Percentiles rank a stretch among this genome's conserved stretches.
phyloP scores from a whole-genome alignment of 2,113 vertebrate species.

The Columbina picui region DNA sequence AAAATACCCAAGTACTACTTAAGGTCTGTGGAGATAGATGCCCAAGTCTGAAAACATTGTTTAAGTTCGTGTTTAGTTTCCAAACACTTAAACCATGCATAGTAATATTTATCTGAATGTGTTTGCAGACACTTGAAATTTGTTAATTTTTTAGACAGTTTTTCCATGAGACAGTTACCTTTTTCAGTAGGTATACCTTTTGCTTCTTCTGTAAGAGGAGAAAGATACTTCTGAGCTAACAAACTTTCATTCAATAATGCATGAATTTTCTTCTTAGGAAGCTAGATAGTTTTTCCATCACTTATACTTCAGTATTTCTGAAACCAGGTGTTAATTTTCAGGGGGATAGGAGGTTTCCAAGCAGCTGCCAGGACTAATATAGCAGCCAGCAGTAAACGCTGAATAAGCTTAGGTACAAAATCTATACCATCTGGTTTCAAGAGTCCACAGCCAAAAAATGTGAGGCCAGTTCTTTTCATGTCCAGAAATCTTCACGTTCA shows the following conservation, averaged over 20 bases:
- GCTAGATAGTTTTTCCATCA: constrained; percentile 55
- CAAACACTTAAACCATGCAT: background rate
- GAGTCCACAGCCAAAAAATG: constrained; percentile 44
- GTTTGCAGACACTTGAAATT: background rate
- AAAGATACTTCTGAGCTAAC: background rate
- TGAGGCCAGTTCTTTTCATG: constrained; percentile 49
- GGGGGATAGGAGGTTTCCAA: constrained; percentile 65
- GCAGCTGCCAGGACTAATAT: constrained; percentile 65
- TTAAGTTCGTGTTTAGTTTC: background rate
- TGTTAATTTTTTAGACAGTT: background rate
- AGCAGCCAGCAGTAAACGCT: constrained; percentile 65
- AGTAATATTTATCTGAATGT: background rate
- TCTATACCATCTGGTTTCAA: constrained; percentile 66
- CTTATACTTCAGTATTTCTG: constrained; percentile 48
- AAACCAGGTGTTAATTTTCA: constrained; percentile 75
- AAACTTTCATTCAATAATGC: constrained; percentile 18
- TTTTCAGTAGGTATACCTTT: background rate
- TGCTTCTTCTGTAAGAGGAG: background rate
- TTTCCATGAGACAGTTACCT: background rate
- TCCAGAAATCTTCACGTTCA: constrained; percentile 27
- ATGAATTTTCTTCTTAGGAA: background rate
- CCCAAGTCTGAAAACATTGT: background rate
- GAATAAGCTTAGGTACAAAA: constrained; percentile 72
- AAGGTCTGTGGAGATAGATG: background rate
- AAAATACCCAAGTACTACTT: background rate